Conservation (phyloP, 2,888 invertebrate genomes). For the Cheilosia grossa region DNA sequence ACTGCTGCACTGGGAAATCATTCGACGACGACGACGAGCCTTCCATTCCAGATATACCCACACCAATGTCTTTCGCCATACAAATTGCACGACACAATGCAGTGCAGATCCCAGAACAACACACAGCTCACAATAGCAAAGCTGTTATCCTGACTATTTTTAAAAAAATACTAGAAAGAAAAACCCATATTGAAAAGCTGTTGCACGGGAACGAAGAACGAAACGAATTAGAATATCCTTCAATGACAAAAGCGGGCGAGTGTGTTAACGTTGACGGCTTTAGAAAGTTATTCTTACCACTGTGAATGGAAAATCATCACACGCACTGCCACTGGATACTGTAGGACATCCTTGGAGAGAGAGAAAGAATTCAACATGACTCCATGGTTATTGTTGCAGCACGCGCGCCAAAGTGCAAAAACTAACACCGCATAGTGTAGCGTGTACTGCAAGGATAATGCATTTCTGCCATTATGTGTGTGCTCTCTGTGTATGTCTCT, state of each 20-base stretch:
- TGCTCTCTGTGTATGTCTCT: background rate
- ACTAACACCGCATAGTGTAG: constrained; percentile 44
- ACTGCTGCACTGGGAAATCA: constrained; percentile 14
- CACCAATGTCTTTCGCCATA: background rate
- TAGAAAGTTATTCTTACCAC: constrained; percentile 43
- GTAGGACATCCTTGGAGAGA: constrained; percentile 51
- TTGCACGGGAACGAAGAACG: constrained; percentile 32
- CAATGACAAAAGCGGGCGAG: constrained; percentile 33
- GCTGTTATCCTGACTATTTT: constrained; percentile 69
- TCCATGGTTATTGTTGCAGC: constrained; percentile 26
- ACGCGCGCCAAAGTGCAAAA: constrained; percentile 67
- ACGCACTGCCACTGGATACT: constrained; percentile 47
- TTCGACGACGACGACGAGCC: background rate
- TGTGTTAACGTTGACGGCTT: constrained; percentile 50
- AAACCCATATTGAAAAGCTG: constrained; percentile 54
- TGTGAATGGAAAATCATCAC: constrained; percentile 46
- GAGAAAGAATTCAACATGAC: constrained; percentile 27
- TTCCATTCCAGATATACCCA: constrained; percentile 1
- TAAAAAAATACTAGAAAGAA: constrained; percentile 19
- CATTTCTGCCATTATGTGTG: constrained; percentile 44
- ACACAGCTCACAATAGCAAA: constrained; percentile 55
- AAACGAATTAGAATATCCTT: constrained; percentile 22
- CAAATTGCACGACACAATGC: constrained; percentile 35
- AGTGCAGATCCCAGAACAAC: constrained; percentile 18
- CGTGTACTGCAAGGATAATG: constrained; percentile 40